Conservation (phyloP, 2,797 vertebrate species). For the Sphenopsis melanotis region DNA sequence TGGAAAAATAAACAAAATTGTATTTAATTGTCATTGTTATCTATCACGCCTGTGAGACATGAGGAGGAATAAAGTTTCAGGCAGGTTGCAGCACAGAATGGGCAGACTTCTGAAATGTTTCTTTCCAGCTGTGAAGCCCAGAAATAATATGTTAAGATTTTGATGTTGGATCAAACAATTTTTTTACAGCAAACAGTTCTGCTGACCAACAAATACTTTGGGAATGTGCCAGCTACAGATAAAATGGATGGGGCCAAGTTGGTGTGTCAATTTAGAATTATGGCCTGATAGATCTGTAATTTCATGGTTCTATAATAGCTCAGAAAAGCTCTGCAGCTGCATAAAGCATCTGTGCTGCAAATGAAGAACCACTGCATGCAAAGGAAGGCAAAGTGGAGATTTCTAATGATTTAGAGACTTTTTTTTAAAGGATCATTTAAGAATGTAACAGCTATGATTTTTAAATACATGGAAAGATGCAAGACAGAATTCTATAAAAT, state of each 20-base stretch:
- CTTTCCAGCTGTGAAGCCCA: background rate
- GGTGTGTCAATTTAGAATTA: background rate
- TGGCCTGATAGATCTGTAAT: background rate
- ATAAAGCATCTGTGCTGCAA: background rate
- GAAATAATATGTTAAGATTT: background rate
- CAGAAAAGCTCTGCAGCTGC: background rate
- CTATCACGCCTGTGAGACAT: background rate
- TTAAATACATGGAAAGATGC: background rate
- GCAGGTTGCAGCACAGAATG: background rate
- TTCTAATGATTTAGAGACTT: background rate
- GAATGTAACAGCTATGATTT: background rate
- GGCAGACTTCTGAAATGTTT: background rate
- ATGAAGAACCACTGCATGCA: background rate
- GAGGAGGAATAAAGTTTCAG: background rate
- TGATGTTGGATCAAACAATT: background rate
- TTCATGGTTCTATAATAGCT: background rate
- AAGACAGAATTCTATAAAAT: background rate
- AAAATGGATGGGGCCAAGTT: background rate
- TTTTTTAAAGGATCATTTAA: background rate
- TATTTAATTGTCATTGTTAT: background rate
- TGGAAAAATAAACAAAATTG: background rate
- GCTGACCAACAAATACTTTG: background rate
- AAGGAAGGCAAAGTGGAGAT: background rate
- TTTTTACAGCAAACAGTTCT: background rate
- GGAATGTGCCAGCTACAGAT: background rate